Evolutionary conservation across 35 echinoderm and acorn worm species (phyloP), one percentile per base, ranked within the genome.

Genomic region (Ophioderma brevispina): DNA sequence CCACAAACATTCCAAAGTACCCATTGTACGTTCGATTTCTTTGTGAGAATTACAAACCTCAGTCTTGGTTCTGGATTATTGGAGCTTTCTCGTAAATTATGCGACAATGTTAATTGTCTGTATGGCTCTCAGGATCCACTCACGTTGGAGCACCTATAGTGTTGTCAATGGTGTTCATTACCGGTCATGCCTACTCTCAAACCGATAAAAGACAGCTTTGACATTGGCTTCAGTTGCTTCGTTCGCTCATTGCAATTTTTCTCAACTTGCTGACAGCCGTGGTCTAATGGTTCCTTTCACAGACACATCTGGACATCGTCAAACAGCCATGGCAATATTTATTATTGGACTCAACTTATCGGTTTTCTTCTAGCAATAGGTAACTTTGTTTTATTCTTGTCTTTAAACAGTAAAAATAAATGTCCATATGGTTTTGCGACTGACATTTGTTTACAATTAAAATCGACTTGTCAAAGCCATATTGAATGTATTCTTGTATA

Each of bases 11-110:
- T 28, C 13, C 25, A 34, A 31, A n/a, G 0, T 80, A 32, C 52
- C 86, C 86, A 33, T 33, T 77, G 11, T 87, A 76, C 35, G 32
- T 87, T n/a, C 35, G 28, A 1, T 91, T 91, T 78, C 90, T 91
- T 19, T 56, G 81, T 78, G 90, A 86, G 43, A 91, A 86, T 75
- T 91, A 91, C 82, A 91, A 81, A 43, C 36, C 42, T 35, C 76
- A 79, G 21, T 92, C 77, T 37, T 92, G 82, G 83, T 92, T 86
- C 46, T 92, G 90, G 90, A 84, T 86, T 33, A 86, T 50, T 92
- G 28, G 90, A 92, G 33, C 46, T 92, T 32, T n/a, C 77, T 2
- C 70, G 90, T 13, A 92, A 92, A 82, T 36, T 92, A 32, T 56
- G 64, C 34, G 77, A 92, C 90, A 19, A 32, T 79, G 0, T 40